Conservation (phyloP, 2,113 vertebrate genomes). For the Nibea coibor region DNA sequence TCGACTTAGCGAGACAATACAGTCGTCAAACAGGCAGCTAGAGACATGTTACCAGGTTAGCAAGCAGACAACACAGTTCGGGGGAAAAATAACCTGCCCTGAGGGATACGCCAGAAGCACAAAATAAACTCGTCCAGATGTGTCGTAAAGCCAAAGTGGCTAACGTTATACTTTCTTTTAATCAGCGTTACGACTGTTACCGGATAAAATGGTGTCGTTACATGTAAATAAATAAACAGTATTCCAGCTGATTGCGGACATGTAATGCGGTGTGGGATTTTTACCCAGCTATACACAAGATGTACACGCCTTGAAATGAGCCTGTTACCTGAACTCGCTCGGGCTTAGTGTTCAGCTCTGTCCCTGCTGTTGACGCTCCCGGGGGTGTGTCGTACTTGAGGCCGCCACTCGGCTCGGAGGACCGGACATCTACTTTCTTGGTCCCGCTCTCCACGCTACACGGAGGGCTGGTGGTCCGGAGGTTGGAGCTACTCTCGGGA, state of each 20-base stretch:
- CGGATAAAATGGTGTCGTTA: accelerated
- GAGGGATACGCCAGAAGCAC: background rate
- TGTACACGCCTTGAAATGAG: background rate
- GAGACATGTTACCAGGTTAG: accelerated
- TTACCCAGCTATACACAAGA: background rate
- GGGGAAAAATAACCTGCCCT: background rate
- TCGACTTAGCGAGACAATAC: background rate
- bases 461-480: background rate
- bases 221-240: background rate
- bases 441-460: accelerated
- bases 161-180: too few species aligned
- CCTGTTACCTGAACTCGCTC: background rate
- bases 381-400: background rate
- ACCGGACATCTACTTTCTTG: too few species aligned
- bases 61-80: background rate
- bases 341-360: accelerated
- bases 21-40: background rate
- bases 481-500: background rate
- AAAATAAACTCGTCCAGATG: background rate
- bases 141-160: background rate
- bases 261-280: background rate
- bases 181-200: background rate
- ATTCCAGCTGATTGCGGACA: accelerated
- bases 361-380: background rate
- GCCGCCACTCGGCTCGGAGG: background rate